Conservation (phyloP, 2,888 invertebrate genomes). For the Agrotis segetum region DNA sequence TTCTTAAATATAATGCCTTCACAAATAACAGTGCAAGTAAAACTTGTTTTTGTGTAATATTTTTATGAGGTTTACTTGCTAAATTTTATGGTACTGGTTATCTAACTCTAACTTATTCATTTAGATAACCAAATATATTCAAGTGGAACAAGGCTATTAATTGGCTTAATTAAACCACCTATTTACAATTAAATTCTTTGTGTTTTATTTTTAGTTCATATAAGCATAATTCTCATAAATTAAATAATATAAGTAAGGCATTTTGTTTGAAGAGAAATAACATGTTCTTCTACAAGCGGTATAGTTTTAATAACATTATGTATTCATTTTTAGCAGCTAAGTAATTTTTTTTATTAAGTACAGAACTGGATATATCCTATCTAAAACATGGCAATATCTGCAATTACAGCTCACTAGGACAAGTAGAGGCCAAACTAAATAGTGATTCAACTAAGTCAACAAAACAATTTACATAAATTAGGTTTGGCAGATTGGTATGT, state of each 20-base stretch:
- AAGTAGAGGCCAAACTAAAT: slow-evolving; percentile 42
- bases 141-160: not conserved
- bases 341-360: not conserved
- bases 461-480: slow-evolving; percentile 63
- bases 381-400: no score
- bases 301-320: not conserved
- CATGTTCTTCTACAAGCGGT: not conserved
- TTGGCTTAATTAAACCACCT: not conserved
- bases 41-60: no score
- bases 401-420: slow-evolving; percentile 19
- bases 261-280: not conserved
- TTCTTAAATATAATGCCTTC: no score
- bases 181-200: not conserved
- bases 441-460: slow-evolving; percentile 59
- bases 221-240: no score
- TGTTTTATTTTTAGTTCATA: no score
- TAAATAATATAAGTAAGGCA: not conserved
- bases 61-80: not conserved
- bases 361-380: not conserved
- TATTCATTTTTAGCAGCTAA: no score
- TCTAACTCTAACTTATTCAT: not conserved
- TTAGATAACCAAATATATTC: not conserved
- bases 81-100: not conserved
- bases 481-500: slow-evolving; percentile 33
- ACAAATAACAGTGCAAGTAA: no score